Evolutionary conservation across 2,888 invertebrate species (phyloP), one percentile per base, ranked within the genome.

Genomic region (Vandiemenella viatica): DNA sequence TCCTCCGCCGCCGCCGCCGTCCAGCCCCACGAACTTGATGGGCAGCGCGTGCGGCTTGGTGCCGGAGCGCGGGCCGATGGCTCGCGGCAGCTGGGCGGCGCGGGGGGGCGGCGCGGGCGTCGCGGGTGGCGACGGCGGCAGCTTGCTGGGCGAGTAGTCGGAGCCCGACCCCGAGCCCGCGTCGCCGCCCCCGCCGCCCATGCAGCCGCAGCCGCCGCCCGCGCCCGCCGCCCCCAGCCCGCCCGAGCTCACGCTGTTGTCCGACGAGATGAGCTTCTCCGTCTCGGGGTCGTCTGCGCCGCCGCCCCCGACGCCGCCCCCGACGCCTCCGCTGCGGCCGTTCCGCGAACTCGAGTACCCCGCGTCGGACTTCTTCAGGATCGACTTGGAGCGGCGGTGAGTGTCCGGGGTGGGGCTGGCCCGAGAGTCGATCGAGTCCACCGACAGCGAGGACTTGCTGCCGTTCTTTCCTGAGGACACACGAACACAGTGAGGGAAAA

Each of bases 351-450:
- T 70, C 61, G 77, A 70, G 58, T 81, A 80, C 57, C 71, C 70
- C 61, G 77, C 70, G 58, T 81, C 80, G 44, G 83, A 80, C 65
- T 83, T 83, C 68, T 84, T 84, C 57, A 84, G 67, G 61, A 85
- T 83, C 55, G 83, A 83, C 64, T 81, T 83, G 50, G 82, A 81
- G 57, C 79, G 72, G 26, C 79, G 69, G 58, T 79, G 77, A 52
- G 74, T 72, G 58, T 80, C 80, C 58, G 77, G 66, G 61, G 77
- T 77, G 38, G 79, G 76, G 58, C 76, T 74, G 23, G 69, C 66
- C 50, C 71, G 70, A 60, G 72, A 73, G 67, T 80, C 79, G 59
- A 80, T 76, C 52, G 81, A 81, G 62, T 81, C 80, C 57, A 74
- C 76, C 43, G 80, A 80, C 55, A 79, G 67, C 55, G 80, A 80